A percentile compares a stretch with the other conserved stretches of the same genome.
These are phyloP conservation scores for Pteria penguin DNA, from an alignment of 2,888 invertebrate genomes.

Conservation along the genomic window DNA sequence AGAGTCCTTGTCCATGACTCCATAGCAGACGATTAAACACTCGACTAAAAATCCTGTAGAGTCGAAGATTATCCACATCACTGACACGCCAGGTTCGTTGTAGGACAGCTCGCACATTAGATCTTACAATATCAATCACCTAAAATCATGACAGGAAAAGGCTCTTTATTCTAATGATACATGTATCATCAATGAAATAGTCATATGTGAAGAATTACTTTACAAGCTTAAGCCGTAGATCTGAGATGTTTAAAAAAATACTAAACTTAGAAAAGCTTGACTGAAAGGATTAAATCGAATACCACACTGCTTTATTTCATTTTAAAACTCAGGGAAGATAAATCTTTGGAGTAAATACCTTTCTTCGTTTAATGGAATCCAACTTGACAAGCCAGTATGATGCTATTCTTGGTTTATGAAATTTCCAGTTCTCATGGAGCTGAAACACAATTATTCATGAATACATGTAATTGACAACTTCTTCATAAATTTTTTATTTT, in stretches of 20 bases:
- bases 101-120: conserved; percentile 77
- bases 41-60: conserved; percentile 76
- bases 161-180: no score
- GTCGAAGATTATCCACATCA: conserved; percentile 74
- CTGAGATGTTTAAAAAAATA: no score
- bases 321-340: no score
- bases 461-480: no score
- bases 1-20: conserved; percentile 80
- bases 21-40: conserved; percentile 79
- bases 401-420: conserved; percentile 79
- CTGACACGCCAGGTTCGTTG: conserved; percentile 74
- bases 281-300: no score
- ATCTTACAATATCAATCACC: conserved; percentile 79
- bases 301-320: no score
- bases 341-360: conserved; percentile 62
- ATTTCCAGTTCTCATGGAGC: conserved; percentile 79
- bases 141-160: conserved; percentile 50
- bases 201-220: no score
- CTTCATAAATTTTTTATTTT: no score
- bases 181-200: no score
- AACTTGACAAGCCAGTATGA: conserved; percentile 80
- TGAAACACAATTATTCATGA: no score
- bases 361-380: conserved; percentile 78
- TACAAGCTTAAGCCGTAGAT: no score
- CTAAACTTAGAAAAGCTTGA: no score